A percentile compares a stretch with the other conserved stretches of the same genome.
Conservation (phyloP, 2,797 vertebrate genomes). For the Gobio occitaniae region DNA sequence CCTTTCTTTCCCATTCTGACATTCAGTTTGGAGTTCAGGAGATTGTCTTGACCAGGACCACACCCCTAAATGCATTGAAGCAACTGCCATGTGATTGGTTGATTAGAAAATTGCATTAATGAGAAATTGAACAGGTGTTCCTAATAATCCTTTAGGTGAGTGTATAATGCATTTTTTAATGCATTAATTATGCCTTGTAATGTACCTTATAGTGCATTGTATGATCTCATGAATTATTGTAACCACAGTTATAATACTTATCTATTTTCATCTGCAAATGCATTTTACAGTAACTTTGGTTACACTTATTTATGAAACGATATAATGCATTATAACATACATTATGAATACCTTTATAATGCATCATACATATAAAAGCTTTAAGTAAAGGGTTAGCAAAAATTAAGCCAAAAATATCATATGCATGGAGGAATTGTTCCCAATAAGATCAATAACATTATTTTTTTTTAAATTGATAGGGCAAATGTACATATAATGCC, state of each 20-base stretch:
- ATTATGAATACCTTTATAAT: not conserved
- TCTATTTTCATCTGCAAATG: too few relatives aligned
- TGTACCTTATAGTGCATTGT: not conserved
- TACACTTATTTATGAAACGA: too few relatives aligned
- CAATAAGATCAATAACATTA: not conserved
- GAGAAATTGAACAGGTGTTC: too few relatives aligned
- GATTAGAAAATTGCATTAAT: too few relatives aligned
- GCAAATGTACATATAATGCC: not conserved
- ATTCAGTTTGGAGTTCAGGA: too few relatives aligned
- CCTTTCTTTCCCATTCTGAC: too few relatives aligned
- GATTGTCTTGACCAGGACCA: too few relatives aligned
- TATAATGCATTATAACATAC: not conserved
- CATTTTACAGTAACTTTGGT: too few relatives aligned
- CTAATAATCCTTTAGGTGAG: too few relatives aligned
- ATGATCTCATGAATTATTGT: not conserved
- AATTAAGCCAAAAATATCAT: not conserved
- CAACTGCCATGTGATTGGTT: too few relatives aligned
- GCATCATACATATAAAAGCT: not conserved
- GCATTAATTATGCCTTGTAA: not conserved
- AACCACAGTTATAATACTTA: too few relatives aligned
- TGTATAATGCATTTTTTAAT: not conserved
- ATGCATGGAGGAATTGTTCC: not conserved
- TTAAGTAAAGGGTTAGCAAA: not conserved
- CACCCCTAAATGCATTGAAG: too few relatives aligned
- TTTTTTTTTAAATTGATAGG: not conserved